phyloP scores from a whole-genome alignment of 2,797 vertebrate genomes.

The Huso huso region DNA sequence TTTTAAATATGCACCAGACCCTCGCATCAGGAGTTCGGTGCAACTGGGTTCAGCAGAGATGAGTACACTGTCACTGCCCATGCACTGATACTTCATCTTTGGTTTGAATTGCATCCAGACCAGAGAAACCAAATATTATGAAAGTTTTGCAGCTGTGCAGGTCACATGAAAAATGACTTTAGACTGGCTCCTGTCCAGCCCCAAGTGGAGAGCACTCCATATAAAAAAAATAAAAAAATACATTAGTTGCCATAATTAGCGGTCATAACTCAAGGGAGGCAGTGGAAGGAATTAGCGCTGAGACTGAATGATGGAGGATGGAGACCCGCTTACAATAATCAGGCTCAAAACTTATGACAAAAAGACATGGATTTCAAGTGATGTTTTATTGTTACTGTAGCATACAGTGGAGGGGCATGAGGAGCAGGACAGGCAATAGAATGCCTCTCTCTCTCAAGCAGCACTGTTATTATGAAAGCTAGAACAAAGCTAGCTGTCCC shows the following conservation, averaged over 20 bases:
- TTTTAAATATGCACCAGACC: no score
- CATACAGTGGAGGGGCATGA: no score
- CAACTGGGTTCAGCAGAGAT: conserved; percentile 19
- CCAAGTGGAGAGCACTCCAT: conserved; percentile 25
- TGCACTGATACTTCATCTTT: conserved; percentile 26
- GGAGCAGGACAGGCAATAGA: no score
- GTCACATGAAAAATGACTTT: conserved; percentile 28
- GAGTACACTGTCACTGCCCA: conserved; percentile 22
- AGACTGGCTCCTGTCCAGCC: conserved; percentile 26
- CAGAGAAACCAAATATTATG: conserved; percentile 36
- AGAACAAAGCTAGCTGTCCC: no score
- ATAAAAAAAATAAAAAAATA: conserved; percentile 30
- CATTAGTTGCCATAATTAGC: conserved; percentile 32
- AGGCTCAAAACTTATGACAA: no score
- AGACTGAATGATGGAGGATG: no score
- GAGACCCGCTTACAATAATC: no score
- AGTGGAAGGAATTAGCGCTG: conserved; percentile 16
- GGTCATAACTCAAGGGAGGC: conserved; percentile 31
- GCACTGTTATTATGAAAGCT: no score
- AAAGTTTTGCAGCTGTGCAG: conserved; percentile 35
- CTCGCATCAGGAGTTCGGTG: no score
- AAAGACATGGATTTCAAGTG: no score
- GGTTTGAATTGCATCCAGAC: conserved; percentile 34
- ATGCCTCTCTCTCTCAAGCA: no score
- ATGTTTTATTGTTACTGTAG: no score